Conservation (phyloP, 2,113 vertebrate species). For the Sprattus sprattus region DNA sequence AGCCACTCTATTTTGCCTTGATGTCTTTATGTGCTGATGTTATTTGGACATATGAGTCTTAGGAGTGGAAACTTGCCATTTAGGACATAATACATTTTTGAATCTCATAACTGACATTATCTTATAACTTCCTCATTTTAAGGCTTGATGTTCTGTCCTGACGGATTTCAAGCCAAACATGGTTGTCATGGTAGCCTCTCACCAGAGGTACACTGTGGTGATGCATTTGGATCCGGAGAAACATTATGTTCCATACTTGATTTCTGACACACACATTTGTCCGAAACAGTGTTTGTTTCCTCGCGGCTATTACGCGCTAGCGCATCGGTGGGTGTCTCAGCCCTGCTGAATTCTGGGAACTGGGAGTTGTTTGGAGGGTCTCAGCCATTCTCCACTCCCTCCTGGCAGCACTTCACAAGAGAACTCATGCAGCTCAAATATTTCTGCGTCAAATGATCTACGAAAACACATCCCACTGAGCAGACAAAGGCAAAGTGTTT, state of each 20-base stretch:
- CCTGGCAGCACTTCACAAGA: slow-evolving; percentile 67
- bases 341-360: slow-evolving; percentile 73
- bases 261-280: slow-evolving; percentile 45
- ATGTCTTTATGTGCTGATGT: not conserved
- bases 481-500: slow-evolving; percentile 59
- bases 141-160: not conserved
- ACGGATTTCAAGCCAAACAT: not conserved
- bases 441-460: slow-evolving; percentile 75
- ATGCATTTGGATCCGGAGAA: not conserved
- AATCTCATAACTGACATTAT: not conserved
- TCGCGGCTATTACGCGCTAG: slow-evolving; percentile 53
- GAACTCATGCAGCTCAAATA: slow-evolving; percentile 72
- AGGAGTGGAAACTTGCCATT: not conserved
- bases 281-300: slow-evolving; percentile 48
- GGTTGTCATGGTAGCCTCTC: not conserved
- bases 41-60: not conserved
- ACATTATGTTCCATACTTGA: slow-evolving; percentile 23
- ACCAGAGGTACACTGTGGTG: not conserved
- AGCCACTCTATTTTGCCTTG: too few relatives aligned
- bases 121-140: not conserved
- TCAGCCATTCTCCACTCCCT: slow-evolving; percentile 64
- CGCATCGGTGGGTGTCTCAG: slow-evolving; percentile 63
- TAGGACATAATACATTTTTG: not conserved
- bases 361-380: slow-evolving; percentile 67
- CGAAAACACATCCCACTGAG: slow-evolving; percentile 73